A percentile compares a stretch with the other conserved stretches of the same genome.
phyloP scores from a whole-genome alignment of 37 sponge, comb jelly and placozoan species.

The Theonella swinhoei region DNA sequence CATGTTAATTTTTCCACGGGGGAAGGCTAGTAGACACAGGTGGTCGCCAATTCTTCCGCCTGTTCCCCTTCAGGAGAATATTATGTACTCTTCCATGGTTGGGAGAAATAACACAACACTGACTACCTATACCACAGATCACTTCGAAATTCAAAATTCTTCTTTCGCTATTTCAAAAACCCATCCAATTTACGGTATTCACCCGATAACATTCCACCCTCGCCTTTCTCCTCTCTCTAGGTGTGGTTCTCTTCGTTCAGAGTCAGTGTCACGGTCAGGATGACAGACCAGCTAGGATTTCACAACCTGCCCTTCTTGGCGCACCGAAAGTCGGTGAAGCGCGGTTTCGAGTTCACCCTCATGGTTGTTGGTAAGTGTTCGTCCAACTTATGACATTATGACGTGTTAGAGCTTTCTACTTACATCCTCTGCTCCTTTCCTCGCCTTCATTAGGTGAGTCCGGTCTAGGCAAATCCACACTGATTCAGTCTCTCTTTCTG shows the following conservation, averaged over 20 bases:
- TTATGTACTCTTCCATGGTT: too few relatives aligned
- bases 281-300: slow-evolving; percentile 73
- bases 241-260: not conserved
- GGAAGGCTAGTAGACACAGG: too few relatives aligned
- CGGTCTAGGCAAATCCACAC: slow-evolving; percentile 98
- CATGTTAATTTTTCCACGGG: too few relatives aligned
- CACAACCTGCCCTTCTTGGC: slow-evolving; percentile 91
- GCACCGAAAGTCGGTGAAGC: slow-evolving; percentile 95
- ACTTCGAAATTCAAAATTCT: too few relatives aligned
- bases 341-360: slow-evolving; percentile 97
- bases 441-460: slow-evolving; percentile 95
- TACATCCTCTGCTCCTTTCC: not conserved
- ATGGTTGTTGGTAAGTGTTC: slow-evolving; percentile 96
- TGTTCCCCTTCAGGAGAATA: too few relatives aligned
- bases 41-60: too few relatives aligned
- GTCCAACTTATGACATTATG: not conserved
- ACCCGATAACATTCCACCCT: too few relatives aligned
- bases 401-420: not conserved
- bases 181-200: too few relatives aligned
- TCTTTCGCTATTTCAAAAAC: not conserved
- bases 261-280: not conserved
- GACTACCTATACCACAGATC: too few relatives aligned
- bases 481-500: slow-evolving; percentile 92
- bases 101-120: too few relatives aligned
- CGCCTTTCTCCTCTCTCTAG: not conserved